Percentiles rank a stretch among this genome's conserved stretches.
These are phyloP conservation scores for Varanus komodoensis DNA, from an alignment of 2,113 vertebrate species.

Conservation along the genomic window DNA sequence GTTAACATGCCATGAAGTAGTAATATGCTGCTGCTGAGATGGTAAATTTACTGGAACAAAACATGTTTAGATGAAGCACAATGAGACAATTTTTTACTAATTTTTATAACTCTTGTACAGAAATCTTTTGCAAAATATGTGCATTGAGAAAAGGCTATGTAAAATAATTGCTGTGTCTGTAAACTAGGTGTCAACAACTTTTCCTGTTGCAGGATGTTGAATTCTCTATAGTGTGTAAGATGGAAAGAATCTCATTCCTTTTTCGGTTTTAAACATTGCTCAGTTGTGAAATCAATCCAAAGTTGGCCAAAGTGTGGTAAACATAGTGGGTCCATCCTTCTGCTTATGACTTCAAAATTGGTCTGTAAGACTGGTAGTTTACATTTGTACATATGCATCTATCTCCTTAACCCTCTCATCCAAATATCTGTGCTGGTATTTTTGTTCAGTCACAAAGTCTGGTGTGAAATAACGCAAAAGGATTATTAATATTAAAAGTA, in stretches of 20 bases:
- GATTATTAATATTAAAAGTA: conserved; percentile 48
- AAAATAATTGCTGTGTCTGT: conserved; percentile 73
- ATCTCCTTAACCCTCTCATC: conserved; percentile 52
- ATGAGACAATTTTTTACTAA: conserved; percentile 73
- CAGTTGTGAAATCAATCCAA: conserved; percentile 67
- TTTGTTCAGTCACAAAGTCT: conserved; percentile 68
- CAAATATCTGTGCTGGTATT: conserved; percentile 64
- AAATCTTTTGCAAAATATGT: conserved; percentile 80
- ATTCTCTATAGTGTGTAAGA: conserved; percentile 70
- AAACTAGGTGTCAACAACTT: conserved; percentile 66
- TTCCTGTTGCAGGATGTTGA: conserved; percentile 74
- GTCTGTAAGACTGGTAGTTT: conserved; percentile 58
- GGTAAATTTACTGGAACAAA: conserved; percentile 66
- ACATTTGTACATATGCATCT: conserved; percentile 60
- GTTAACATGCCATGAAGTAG: conserved; percentile 57
- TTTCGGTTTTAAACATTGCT: conserved; percentile 68
- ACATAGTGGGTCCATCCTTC: conserved; percentile 64
- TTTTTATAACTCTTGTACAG: conserved; percentile 84
- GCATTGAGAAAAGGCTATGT: conserved; percentile 74
- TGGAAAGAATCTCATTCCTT: conserved; percentile 61
- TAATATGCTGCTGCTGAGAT: conserved; percentile 61
- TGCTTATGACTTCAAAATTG: conserved; percentile 55
- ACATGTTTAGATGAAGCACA: conserved; percentile 82
- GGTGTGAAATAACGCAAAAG: conserved; percentile 63
- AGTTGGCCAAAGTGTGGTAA: conserved; percentile 65